phyloP scores from a whole-genome alignment of 2,888 invertebrate genomes.

The Dryomyza anilis region DNA sequence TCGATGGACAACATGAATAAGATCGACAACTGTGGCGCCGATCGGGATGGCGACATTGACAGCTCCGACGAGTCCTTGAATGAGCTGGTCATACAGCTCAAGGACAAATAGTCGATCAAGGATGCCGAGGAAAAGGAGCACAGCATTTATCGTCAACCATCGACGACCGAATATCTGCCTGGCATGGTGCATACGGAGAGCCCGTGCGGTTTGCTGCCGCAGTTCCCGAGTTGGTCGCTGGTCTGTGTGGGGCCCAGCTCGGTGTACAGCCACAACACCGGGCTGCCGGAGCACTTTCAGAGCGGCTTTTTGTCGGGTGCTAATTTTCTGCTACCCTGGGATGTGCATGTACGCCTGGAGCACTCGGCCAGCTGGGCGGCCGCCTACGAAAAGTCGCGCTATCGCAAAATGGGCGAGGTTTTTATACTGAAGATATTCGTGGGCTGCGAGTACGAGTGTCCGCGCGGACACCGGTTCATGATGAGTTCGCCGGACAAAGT shows the following conservation, averaged over 20 bases:
- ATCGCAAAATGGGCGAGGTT: conserved; percentile 57
- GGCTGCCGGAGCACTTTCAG: conserved; percentile 81
- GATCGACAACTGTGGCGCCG: conserved; percentile 36
- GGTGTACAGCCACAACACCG: conserved; percentile 86
- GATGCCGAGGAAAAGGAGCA: conserved; percentile 41
- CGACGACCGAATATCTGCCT: conserved; percentile 88
- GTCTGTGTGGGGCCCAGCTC: conserved; percentile 89
- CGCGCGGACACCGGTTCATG: conserved; percentile 95
- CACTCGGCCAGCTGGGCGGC: conserved; percentile 49
- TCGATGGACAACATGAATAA: conserved; percentile 43
- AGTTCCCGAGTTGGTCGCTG: conserved; percentile 89
- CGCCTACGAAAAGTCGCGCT: conserved; percentile 53
- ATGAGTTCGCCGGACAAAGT: conserved; percentile 85
- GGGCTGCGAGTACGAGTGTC: conserved; percentile 97
- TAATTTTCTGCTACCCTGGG: conserved; percentile 93
- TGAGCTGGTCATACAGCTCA: conserved; percentile 54
- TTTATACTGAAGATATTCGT: conserved; percentile 88
- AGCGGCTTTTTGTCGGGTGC: conserved; percentile 89
- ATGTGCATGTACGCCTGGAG: conserved; percentile 70
- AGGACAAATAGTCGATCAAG: conserved; percentile 34
- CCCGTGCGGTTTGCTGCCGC: conserved; percentile 77
- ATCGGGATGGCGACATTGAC: conserved; percentile 35
- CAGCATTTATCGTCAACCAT: conserved; percentile 70
- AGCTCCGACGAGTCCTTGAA: conserved; percentile 45
- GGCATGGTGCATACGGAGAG: conserved; percentile 86